Evolutionary conservation across 1,140 invertebrate species (phyloP).

Genomic region (Drosophila erecta): DNA sequence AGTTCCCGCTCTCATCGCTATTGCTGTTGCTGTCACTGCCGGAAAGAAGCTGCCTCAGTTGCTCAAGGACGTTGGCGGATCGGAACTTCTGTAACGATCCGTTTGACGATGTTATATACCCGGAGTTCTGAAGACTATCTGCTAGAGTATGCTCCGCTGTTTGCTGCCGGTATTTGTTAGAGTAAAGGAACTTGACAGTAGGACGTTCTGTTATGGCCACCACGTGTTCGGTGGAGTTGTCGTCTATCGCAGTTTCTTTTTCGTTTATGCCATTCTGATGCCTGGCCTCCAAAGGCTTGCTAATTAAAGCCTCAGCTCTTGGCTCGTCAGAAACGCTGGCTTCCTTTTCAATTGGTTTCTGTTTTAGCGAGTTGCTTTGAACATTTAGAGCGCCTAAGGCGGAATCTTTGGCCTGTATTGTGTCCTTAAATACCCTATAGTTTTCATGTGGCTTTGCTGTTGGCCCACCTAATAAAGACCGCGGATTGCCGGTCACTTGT

Average conservation of each 20-base stretch:
- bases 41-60: conserved; percentile 69
- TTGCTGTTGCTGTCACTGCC: conserved; percentile 57
- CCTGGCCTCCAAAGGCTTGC: conserved; percentile 33
- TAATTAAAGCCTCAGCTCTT: conserved; percentile 70
- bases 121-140: conserved; percentile 76
- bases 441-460: conserved; percentile 55
- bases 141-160: conserved; percentile 70
- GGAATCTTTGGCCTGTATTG: conserved; percentile 45
- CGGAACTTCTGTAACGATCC: conserved; percentile 45
- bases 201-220: conserved; percentile 66
- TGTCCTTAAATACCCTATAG: conserved; percentile 58
- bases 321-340: conserved; percentile 42
- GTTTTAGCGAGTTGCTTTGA: conserved; percentile 30
- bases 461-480: conserved; percentile 9
- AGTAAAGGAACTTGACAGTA: conserved; percentile 68
- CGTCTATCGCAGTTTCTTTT: conserved; percentile 9
- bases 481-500: conserved; percentile 40
- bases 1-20: conserved; percentile 69
- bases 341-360: conserved; percentile 66
- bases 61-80: conserved; percentile 64
- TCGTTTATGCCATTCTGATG: conserved; percentile 70
- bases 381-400: neutral
- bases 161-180: conserved; percentile 76
- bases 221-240: conserved; percentile 50
- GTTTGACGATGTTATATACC: conserved; percentile 56